phyloP scores from a whole-genome alignment of 2,113 vertebrate genomes.

The Cyanocitta stelleri region DNA sequence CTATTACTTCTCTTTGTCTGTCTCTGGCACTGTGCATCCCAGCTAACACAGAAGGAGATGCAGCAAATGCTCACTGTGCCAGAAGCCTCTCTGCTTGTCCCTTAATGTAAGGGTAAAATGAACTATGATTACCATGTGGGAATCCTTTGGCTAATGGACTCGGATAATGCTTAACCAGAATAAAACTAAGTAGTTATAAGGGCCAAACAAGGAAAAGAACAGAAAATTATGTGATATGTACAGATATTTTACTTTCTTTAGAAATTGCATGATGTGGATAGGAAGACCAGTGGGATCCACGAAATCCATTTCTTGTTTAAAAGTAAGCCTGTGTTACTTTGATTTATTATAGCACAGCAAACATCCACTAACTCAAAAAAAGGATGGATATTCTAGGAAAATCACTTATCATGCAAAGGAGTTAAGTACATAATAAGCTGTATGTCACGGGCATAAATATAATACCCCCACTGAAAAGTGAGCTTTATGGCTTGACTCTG shows the following conservation, averaged over 20 bases:
- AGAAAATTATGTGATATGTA: background rate
- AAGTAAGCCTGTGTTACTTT: background rate
- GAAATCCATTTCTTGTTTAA: background rate
- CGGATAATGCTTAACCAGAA: background rate
- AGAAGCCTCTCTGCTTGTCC: background rate
- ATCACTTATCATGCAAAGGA: background rate
- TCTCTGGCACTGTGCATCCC: background rate
- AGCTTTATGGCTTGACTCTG: background rate
- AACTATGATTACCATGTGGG: accelerated
- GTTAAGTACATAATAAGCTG: background rate
- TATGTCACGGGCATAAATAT: background rate
- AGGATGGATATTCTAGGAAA: background rate
- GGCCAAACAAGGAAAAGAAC: background rate
- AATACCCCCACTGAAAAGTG: background rate
- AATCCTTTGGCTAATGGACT: background rate
- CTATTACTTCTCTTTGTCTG: background rate
- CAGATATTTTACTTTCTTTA: background rate
- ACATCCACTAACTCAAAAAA: background rate
- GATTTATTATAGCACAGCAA: background rate
- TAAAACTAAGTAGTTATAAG: background rate
- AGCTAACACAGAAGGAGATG: background rate
- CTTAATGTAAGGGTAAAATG: background rate
- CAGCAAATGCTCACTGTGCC: background rate
- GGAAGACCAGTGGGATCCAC: background rate
- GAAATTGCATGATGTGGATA: background rate